Conservation (phyloP, 2,113 vertebrate genomes). For the Peucedramus taeniatus region DNA sequence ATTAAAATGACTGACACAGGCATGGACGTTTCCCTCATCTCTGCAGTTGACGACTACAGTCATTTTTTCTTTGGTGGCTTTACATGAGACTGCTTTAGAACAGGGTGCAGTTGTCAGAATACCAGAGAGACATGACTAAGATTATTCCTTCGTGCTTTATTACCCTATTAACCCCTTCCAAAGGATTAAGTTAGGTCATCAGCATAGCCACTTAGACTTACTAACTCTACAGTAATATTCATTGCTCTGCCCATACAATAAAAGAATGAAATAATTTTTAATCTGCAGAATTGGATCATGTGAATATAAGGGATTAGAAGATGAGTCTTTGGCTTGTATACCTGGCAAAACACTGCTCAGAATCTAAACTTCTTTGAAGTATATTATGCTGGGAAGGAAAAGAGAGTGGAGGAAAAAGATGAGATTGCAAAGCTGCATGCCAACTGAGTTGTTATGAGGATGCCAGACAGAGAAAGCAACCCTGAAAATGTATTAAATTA, state of each 20-base stretch:
- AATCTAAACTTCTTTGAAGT: constrained; percentile 48
- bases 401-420: neutral
- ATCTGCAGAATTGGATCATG: constrained; percentile 48
- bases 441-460: constrained; percentile 36
- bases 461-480: constrained; percentile 21
- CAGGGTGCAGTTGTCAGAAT: constrained; percentile 12
- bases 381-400: constrained; percentile 42
- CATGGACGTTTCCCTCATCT: neutral
- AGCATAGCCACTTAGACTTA: constrained; percentile 16
- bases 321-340: constrained; percentile 50
- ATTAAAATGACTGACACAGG: constrained; percentile 62
- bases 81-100: constrained; percentile 4
- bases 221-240: constrained; percentile 20
- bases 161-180: constrained; percentile 28
- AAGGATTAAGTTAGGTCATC: constrained; percentile 32
- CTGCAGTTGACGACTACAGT: neutral
- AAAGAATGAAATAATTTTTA: constrained; percentile 48
- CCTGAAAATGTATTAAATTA: constrained; percentile 66
- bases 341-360: constrained; percentile 37
- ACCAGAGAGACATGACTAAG: constrained; percentile 17
- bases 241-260: neutral
- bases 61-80: constrained; percentile 13
- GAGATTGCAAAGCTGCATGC: constrained; percentile 58
- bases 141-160: constrained; percentile 13
- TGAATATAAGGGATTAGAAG: constrained; percentile 12